Evolutionary conservation across 2,888 invertebrate genomes (phyloP).

Genomic region (Syrista parreyssii): DNA sequence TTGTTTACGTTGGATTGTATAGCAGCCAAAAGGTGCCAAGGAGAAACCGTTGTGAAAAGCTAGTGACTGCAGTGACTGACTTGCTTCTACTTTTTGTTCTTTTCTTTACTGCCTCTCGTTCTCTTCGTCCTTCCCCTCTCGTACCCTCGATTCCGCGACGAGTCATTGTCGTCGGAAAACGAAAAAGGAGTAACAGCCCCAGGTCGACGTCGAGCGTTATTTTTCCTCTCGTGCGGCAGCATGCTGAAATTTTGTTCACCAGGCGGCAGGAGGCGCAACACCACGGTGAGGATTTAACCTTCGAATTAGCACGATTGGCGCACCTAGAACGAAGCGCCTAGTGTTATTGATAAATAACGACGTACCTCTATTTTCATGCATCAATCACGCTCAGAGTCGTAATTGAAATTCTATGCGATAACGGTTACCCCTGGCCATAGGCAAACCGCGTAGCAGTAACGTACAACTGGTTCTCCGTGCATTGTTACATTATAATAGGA

Average conservation of each 20-base stretch:
- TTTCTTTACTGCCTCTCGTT: neutral
- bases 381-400: neutral
- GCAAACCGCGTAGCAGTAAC: neutral
- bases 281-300: constrained; percentile 62
- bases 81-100: neutral
- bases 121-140: neutral
- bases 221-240: constrained; percentile 17
- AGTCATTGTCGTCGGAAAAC: constrained; percentile 15
- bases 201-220: neutral
- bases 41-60: neutral
- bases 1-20: neutral
- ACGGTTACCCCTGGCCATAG: neutral
- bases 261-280: constrained; percentile 69
- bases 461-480: neutral
- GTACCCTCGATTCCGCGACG: constrained; percentile 7
- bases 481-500: neutral
- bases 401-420: neutral
- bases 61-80: neutral
- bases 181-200: constrained; percentile 10
- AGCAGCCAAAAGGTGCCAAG: constrained; percentile 11
- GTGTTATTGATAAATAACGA: neutral
- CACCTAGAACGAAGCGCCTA: neutral
- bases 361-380: neutral
- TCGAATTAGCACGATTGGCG: constrained; percentile 24
- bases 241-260: constrained; percentile 75